Percentiles rank a stretch among this genome's conserved stretches.
These are phyloP conservation scores for Zoanthus gigantus DNA, from an alignment of 92 coral and sea anemone genomes.

Conservation along the genomic window DNA sequence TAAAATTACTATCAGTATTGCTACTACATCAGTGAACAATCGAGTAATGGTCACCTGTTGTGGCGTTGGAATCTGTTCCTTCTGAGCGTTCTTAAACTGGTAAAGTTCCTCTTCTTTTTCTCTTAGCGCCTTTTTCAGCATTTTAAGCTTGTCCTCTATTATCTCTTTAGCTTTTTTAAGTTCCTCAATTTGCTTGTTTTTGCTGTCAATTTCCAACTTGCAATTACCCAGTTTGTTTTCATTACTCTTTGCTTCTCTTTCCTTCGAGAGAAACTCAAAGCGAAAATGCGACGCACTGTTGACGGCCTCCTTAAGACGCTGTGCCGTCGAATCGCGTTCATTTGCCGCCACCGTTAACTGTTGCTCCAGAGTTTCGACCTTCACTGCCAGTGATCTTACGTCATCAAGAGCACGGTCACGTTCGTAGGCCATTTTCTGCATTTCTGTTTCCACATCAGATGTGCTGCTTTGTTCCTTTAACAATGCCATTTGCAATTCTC, in stretches of 20 bases:
- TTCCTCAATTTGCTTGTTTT: slow-evolving; percentile 71
- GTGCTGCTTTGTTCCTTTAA: slow-evolving; percentile 70
- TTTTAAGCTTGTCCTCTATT: slow-evolving; percentile 70
- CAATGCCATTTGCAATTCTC: slow-evolving; percentile 81
- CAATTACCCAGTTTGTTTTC: slow-evolving; percentile 57
- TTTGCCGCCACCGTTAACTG: slow-evolving; percentile 74
- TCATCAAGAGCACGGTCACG: slow-evolving; percentile 85
- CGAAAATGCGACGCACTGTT: slow-evolving; percentile 68
- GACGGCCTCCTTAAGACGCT: slow-evolving; percentile 71
- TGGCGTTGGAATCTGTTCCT: slow-evolving; percentile 23
- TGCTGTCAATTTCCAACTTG: slow-evolving; percentile 64
- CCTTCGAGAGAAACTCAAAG: slow-evolving; percentile 68
- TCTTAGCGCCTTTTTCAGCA: slow-evolving; percentile 65
- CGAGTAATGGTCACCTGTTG: slow-evolving; percentile 4
- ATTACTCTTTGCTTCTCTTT: slow-evolving; percentile 74
- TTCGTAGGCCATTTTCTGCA: slow-evolving; percentile 76
- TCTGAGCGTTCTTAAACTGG: slow-evolving; percentile 51
- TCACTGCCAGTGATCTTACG: slow-evolving; percentile 60
- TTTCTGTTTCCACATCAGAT: slow-evolving; percentile 74
- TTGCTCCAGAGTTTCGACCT: slow-evolving; percentile 75
- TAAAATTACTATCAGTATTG: background rate
- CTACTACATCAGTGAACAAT: background rate
- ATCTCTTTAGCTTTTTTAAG: slow-evolving; percentile 70
- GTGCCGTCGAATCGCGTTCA: slow-evolving; percentile 67
- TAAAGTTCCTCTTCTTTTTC: slow-evolving; percentile 70